Percentiles rank a stretch among this genome's conserved stretches.
Evolutionary conservation across 2,113 vertebrate genomes (phyloP).

Genomic region (Rana temporaria): DNA sequence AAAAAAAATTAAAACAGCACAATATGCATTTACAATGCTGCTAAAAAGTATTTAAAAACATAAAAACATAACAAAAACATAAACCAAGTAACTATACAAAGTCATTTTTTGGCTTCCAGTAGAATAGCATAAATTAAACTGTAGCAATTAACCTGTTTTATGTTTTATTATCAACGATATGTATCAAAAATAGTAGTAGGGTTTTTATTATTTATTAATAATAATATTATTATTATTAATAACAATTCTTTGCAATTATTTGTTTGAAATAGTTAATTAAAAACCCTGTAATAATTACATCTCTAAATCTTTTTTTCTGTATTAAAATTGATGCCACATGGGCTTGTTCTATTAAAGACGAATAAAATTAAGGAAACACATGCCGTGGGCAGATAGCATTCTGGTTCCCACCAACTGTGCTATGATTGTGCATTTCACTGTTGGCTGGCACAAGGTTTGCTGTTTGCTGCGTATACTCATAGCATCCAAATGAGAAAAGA

Average conservation of each 20-base stretch:
- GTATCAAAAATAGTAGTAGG: too few relatives aligned
- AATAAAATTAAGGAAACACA: constrained; percentile 37
- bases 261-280: constrained; percentile 11
- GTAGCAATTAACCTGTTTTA: too few relatives aligned
- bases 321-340: constrained; percentile 10
- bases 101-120: too few relatives aligned
- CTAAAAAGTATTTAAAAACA: too few relatives aligned
- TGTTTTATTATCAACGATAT: too few relatives aligned
- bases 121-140: too few relatives aligned
- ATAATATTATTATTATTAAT: too few relatives aligned
- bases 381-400: constrained; percentile 33
- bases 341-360: constrained; percentile 21
- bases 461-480: constrained; percentile 36
- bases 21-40: too few relatives aligned
- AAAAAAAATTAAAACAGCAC: too few relatives aligned
- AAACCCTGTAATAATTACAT: constrained; percentile 17
- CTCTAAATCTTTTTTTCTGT: constrained; percentile 6
- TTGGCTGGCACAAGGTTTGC: constrained; percentile 40
- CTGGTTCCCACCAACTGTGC: constrained; percentile 40
- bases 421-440: constrained; percentile 33
- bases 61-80: too few relatives aligned
- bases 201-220: too few relatives aligned
- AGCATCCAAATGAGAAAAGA: constrained; percentile 28
- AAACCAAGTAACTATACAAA: too few relatives aligned
- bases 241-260: neutral